These are phyloP conservation scores for Eubasilissa splendida DNA, from an alignment of 2,888 invertebrate genomes.

Conservation along the genomic window DNA sequence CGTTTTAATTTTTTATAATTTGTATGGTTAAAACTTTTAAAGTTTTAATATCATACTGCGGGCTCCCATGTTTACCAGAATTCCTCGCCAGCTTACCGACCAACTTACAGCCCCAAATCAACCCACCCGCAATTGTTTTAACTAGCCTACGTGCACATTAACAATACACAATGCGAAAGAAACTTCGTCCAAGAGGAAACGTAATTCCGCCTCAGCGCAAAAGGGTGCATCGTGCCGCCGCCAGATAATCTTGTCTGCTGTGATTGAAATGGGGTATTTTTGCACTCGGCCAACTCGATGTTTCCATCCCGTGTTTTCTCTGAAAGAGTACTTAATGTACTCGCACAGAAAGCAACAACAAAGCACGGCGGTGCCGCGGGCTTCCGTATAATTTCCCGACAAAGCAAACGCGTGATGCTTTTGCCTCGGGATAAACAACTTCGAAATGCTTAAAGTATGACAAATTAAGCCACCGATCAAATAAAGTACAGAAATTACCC, in stretches of 20 bases:
- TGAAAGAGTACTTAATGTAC: slow-evolving; percentile 14
- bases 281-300: neutral
- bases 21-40: too few relatives aligned
- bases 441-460: slow-evolving; percentile 21
- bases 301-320: neutral
- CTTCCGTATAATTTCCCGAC: slow-evolving; percentile 53
- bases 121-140: slow-evolving; percentile 29
- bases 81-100: neutral
- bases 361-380: slow-evolving; percentile 39
- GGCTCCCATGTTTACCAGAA: slow-evolving; percentile 11
- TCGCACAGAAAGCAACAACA: slow-evolving; percentile 43
- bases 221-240: neutral
- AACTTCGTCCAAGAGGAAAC: neutral
- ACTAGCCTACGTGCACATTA: slow-evolving; percentile 21
- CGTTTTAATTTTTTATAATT: too few relatives aligned
- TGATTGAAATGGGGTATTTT: too few relatives aligned
- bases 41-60: neutral
- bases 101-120: slow-evolving; percentile 17
- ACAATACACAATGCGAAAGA: slow-evolving; percentile 10
- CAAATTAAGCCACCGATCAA: slow-evolving; percentile 21
- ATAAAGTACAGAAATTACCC: slow-evolving; percentile 6
- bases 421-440: slow-evolving; percentile 26
- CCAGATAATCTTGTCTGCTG: too few relatives aligned
- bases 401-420: slow-evolving; percentile 47
- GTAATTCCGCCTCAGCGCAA: neutral